Base-by-base conservation (phyloP, 2,797 vertebrate genomes). In the Podargus strigoides region DNA sequence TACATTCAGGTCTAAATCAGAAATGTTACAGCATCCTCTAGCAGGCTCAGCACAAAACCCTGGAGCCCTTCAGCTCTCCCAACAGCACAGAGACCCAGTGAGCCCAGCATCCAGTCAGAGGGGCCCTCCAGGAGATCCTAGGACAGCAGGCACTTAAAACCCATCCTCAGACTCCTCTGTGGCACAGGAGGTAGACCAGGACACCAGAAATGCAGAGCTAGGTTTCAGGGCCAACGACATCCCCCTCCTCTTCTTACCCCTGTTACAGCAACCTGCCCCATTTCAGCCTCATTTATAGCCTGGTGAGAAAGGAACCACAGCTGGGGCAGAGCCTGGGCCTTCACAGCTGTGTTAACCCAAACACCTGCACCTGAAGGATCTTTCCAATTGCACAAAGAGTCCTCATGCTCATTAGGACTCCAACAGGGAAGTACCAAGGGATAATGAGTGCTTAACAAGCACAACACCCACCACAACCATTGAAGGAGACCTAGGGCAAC, bases 231-330 rank as follows among this genome's bases (percentile, higher is more conserved):
- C 0, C 5, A 20, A 0, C 0, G 3, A 0, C 6, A 3, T 3
- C 6, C 0, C 1, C 1, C 8, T 1, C 6, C 8, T 5, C 5
- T 34, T 4, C 20, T 12, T 5, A 12, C 6, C 3, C 23, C 7
- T 19, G 8, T 4, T 24, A 7, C 3, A 41, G 7, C 6, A 7
- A 1, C 6, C 2, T 0, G 0, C 0, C 2, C 0, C 6, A 2
- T 7, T 46, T 49, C 79, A 81, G 49, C 36, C 32, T 59, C 34
- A 7, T 78, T 84, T 55, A 56, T 4, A 69, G 30, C 5, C 34
- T 44, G 39, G 12, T 36, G 32, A 73, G 41, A 41, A 90, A 80
- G 0, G 0, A 73, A 60, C 12, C 37, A 21, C 58, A 85, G 37
- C 53, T 72, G 59, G 49, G 63, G n/a, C 79, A 85, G n/a, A 80